phyloP scores from a whole-genome alignment of 2,888 invertebrate species.

The Malthinus flaveolus region DNA sequence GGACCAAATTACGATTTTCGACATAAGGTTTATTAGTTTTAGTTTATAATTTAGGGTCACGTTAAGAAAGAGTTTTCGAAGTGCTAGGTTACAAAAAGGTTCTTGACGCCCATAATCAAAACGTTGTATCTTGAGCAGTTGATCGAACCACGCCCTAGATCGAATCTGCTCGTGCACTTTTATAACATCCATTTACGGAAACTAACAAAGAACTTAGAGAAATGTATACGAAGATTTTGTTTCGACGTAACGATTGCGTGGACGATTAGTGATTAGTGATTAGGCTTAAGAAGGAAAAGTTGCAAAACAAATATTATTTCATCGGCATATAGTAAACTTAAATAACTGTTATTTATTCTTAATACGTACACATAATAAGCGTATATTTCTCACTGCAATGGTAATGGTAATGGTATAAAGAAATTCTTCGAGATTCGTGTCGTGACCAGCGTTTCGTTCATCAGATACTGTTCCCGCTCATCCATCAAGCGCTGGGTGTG shows the following conservation, averaged over 20 bases:
- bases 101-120: conserved; percentile 6
- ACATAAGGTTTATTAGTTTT: conserved; percentile 4
- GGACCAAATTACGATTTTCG: background rate
- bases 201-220: conserved; percentile 2
- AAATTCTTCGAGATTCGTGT: conserved; percentile 49
- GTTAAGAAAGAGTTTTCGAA: conserved; percentile 4
- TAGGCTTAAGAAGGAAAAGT: conserved; percentile 1
- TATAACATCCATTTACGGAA: conserved; percentile 3
- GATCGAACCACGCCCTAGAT: conserved; percentile 6
- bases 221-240: background rate
- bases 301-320: conserved; percentile 11
- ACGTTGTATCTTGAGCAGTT: conserved; percentile 3
- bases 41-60: conserved; percentile 4
- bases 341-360: conserved; percentile 19
- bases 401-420: conserved; percentile 40
- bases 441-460: conserved; percentile 52
- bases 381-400: conserved; percentile 36
- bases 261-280: background rate
- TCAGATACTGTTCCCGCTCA: conserved; percentile 53
- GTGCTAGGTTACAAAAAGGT: conserved; percentile 6
- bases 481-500: conserved; percentile 55
- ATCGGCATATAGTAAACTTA: conserved; percentile 9
- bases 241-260: too few species aligned
- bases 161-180: background rate
- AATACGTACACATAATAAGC: conserved; percentile 7